Percentiles rank a stretch among this genome's conserved stretches.
Evolutionary conservation across 2,888 invertebrate species (phyloP).

Genomic region (Girardia tigrina): DNA sequence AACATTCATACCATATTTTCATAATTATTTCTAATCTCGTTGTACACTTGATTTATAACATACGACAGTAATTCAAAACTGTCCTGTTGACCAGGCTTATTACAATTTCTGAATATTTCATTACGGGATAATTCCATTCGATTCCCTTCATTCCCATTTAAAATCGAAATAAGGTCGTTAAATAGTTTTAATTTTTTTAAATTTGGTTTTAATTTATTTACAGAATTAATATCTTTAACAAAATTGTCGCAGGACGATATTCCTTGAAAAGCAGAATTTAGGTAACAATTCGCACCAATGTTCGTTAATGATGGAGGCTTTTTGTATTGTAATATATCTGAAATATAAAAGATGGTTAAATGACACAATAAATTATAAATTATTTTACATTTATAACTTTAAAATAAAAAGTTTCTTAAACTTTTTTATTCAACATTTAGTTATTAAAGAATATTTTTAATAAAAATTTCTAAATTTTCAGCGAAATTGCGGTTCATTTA

Average conservation of each 20-base stretch:
- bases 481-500: too few relatives aligned
- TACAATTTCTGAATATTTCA: background rate
- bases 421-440: too few relatives aligned
- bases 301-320: background rate
- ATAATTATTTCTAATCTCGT: background rate
- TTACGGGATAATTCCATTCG: background rate
- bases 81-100: background rate
- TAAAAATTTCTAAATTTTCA: too few relatives aligned
- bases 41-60: background rate
- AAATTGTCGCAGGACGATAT: background rate
- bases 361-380: too few relatives aligned
- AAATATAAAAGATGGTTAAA: too few relatives aligned
- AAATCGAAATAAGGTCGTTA: background rate
- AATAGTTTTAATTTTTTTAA: background rate
- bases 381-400: too few relatives aligned
- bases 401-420: too few relatives aligned
- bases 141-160: background rate
- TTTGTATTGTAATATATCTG: too few relatives aligned
- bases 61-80: conserved; percentile 6
- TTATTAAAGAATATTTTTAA: too few relatives aligned
- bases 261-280: background rate
- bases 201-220: background rate
- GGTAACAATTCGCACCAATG: background rate
- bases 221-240: background rate
- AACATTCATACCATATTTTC: too few relatives aligned